Evolutionary conservation across 2,888 invertebrate species (phyloP).

Genomic region (Eudasyphora cyanicolor): DNA sequence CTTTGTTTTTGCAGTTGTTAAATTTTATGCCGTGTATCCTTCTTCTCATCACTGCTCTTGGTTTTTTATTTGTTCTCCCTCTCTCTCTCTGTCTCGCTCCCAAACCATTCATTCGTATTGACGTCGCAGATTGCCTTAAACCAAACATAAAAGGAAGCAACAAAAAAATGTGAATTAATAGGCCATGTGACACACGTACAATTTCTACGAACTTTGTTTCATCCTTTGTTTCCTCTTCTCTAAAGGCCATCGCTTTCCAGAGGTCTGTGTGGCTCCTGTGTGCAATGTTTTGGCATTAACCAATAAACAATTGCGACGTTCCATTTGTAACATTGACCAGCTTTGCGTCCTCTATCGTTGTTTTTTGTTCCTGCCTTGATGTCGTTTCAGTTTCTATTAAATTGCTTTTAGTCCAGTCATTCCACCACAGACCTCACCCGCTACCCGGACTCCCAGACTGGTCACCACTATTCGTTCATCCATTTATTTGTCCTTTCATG

Average conservation of each 20-base stretch:
- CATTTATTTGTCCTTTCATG: background rate
- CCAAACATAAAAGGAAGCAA: background rate
- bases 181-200: slow-evolving; percentile 39
- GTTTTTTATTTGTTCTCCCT: background rate
- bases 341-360: too few species aligned
- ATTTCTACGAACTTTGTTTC: background rate
- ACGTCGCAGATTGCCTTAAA: background rate
- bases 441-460: too few species aligned
- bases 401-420: background rate
- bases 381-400: background rate
- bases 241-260: too few species aligned
- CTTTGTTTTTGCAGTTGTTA: background rate
- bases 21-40: background rate
- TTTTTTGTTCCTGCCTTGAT: background rate
- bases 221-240: background rate
- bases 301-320: slow-evolving; percentile 35
- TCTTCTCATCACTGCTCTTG: background rate
- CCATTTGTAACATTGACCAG: slow-evolving; percentile 42
- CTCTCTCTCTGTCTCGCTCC: too few species aligned
- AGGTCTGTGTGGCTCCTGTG: background rate
- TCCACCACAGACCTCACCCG: too few species aligned
- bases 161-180: slow-evolving; percentile 41
- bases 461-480: too few species aligned
- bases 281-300: slow-evolving; percentile 22
- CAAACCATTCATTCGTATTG: background rate